Conservation (phyloP, 1,140 invertebrate species). For the Coelopa frigida region DNA sequence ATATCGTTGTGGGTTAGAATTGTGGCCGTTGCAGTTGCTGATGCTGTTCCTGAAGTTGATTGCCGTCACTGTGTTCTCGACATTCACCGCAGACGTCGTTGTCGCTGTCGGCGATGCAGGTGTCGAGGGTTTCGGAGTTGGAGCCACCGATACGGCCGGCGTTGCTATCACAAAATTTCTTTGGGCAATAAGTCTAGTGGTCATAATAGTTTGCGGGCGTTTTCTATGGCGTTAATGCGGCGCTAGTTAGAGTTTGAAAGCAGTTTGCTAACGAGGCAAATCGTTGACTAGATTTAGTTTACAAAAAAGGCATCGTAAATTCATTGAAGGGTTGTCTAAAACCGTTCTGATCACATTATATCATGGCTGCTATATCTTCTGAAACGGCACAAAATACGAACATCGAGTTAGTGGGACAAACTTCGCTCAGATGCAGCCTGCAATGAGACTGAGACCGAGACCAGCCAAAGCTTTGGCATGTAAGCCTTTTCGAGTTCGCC, state of each 20-base stretch:
- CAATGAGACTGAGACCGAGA: too few species aligned
- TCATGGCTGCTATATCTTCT: constrained; percentile 19
- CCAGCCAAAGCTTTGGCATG: too few species aligned
- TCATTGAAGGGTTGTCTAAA: constrained; percentile 11
- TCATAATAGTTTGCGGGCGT: constrained; percentile 26
- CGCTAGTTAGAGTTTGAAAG: constrained; percentile 4
- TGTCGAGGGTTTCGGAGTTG: not conserved
- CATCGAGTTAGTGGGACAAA: not conserved
- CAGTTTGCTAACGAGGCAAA: constrained; percentile 18
- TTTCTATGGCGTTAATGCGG: not conserved
- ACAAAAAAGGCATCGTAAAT: constrained; percentile 31
- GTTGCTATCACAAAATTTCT: constrained; percentile 40
- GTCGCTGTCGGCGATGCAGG: not conserved
- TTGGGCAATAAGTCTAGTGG: constrained; percentile 35
- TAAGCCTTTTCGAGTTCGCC: too few species aligned
- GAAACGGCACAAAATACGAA: constrained; percentile 18
- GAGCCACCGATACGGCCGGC: constrained; percentile 18
- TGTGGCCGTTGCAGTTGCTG: not conserved
- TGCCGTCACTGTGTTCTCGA: constrained; percentile 13
- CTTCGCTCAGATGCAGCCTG: not conserved
- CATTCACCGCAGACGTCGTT: constrained; percentile 12
- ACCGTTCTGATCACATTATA: constrained; percentile 2
- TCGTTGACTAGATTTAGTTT: constrained; percentile 24
- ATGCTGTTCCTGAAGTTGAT: not conserved
- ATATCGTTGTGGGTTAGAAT: constrained; percentile 1